Conservation (phyloP, 2,888 invertebrate species). For the Liodrosophila aerea region DNA sequence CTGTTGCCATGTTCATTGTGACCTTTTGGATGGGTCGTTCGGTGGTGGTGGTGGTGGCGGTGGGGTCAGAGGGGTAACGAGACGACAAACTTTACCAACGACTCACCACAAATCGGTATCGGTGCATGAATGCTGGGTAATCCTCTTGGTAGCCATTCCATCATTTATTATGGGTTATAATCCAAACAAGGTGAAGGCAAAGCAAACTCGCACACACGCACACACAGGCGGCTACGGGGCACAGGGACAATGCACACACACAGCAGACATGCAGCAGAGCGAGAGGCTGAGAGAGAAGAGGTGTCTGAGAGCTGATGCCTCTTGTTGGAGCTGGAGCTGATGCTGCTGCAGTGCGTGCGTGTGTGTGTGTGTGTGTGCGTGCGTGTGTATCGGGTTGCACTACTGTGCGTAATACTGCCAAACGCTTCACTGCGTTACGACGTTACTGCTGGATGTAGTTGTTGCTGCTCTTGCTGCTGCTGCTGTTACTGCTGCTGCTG, state of each 20-base stretch:
- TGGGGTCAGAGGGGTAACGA: constrained; percentile 21
- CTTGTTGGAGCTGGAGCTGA: constrained; percentile 11
- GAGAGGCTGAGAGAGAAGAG: constrained; percentile 7
- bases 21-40: no score
- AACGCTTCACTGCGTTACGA: constrained; percentile 47
- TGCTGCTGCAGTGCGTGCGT: constrained; percentile 16
- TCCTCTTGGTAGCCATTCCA: constrained; percentile 83
- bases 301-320: no score
- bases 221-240: constrained; percentile 7
- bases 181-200: constrained; percentile 69
- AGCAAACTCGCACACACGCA: constrained; percentile 37
- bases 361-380: constrained; percentile 17
- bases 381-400: constrained; percentile 55
- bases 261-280: constrained; percentile 20
- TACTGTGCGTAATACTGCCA: constrained; percentile 53
- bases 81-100: constrained; percentile 79
- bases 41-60: no score
- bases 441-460: no score
- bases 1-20: no score
- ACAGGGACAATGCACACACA: constrained; percentile 1
- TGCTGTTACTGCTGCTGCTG: constrained; percentile 17
- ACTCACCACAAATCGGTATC: constrained; percentile 83
- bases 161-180: constrained; percentile 80
- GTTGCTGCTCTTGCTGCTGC: constrained; percentile 21
- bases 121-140: constrained; percentile 83